Percentiles rank a stretch among this genome's conserved stretches.
These are phyloP conservation scores for Vidua macroura DNA, from an alignment of 2,113 vertebrate genomes.

Conservation along the genomic window DNA sequence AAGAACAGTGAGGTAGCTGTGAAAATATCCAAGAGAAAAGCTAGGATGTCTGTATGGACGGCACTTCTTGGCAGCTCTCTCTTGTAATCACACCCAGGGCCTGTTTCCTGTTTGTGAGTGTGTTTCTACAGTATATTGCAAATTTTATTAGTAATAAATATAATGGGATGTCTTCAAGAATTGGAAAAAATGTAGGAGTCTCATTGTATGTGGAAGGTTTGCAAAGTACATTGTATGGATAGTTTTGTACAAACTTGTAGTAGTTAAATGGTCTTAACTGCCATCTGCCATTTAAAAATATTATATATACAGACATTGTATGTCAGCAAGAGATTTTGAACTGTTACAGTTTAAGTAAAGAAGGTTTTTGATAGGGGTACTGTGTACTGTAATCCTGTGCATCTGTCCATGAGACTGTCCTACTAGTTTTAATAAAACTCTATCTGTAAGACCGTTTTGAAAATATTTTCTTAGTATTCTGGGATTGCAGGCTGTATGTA, in stretches of 20 bases:
- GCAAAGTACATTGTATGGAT: fast-evolving
- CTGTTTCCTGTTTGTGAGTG: neutral
- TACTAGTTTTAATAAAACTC: neutral
- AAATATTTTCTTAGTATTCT: neutral
- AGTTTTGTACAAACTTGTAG: neutral
- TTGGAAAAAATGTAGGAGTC: neutral
- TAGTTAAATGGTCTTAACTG: neutral
- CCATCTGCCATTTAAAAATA: neutral
- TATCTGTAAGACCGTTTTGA: neutral
- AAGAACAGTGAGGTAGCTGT: neutral
- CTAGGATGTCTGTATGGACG: neutral
- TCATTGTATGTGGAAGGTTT: neutral
- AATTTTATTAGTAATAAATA: neutral
- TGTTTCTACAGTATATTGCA: neutral
- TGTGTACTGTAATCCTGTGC: neutral
- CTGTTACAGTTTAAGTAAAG: neutral
- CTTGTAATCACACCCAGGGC: neutral
- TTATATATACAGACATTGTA: neutral
- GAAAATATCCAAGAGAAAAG: neutral
- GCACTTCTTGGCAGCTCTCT: neutral
- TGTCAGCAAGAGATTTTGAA: neutral
- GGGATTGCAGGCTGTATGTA: neutral
- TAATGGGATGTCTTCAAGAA: neutral
- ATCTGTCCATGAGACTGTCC: neutral
- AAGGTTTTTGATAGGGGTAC: neutral